phyloP scores from a whole-genome alignment of 2,797 vertebrate genomes.

The Diglossa cyanea region DNA sequence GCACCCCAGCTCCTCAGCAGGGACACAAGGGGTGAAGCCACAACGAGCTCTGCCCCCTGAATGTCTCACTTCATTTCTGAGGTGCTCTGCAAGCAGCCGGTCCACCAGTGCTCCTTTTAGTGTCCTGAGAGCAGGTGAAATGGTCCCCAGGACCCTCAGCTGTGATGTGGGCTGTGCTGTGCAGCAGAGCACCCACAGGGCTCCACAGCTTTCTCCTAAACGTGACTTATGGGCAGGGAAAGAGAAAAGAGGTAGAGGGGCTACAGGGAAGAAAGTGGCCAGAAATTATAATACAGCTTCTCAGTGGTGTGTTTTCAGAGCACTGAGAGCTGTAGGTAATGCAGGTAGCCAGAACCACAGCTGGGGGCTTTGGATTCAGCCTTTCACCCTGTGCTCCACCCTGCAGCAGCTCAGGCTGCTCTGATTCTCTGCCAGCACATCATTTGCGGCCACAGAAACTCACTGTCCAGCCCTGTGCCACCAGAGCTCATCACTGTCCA shows the following conservation, averaged over 20 bases:
- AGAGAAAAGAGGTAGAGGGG: background rate
- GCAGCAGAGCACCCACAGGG: background rate
- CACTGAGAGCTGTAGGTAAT: background rate
- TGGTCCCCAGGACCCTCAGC: fast-evolving
- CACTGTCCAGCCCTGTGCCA: background rate
- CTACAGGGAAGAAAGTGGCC: background rate
- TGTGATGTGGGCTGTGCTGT: background rate
- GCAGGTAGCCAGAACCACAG: background rate
- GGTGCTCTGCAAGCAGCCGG: background rate
- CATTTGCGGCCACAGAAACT: background rate
- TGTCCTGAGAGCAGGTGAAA: background rate
- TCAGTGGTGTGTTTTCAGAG: background rate
- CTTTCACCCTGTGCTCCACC: background rate
- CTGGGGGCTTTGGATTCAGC: background rate
- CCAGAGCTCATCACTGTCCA: too few relatives aligned
- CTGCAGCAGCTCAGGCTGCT: background rate
- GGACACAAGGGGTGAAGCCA: background rate
- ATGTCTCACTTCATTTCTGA: background rate
- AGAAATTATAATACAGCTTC: background rate
- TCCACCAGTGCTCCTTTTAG: background rate
- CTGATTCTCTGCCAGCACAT: background rate
- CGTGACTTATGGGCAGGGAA: background rate
- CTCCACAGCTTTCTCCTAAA: background rate
- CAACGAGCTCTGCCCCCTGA: background rate
- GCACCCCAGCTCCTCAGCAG: background rate